phyloP scores from a whole-genome alignment of 2,888 invertebrate species.

The Drosophila mettleri region DNA sequence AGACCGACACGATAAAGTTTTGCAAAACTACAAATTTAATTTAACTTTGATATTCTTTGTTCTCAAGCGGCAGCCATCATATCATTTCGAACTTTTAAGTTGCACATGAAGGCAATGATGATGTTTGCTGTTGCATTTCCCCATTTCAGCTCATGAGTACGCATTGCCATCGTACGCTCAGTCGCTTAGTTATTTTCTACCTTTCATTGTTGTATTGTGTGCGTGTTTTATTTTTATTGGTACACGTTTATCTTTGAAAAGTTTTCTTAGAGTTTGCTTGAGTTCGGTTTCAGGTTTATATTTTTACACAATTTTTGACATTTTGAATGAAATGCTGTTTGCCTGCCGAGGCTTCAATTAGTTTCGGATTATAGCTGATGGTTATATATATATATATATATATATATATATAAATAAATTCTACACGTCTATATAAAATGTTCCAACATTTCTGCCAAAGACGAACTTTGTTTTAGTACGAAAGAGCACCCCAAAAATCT shows the following conservation, averaged over 20 bases:
- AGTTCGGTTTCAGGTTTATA: constrained; percentile 16
- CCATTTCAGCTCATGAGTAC: constrained; percentile 38
- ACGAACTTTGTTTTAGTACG: background rate
- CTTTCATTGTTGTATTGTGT: constrained; percentile 21
- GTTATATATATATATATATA: too few species aligned
- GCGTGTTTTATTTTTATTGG: constrained; percentile 4
- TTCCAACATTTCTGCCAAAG: background rate
- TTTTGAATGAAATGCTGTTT: constrained; percentile 1
- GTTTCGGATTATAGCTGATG: background rate
- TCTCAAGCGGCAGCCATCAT: constrained; percentile 59
- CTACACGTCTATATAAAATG: background rate
- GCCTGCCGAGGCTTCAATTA: constrained; percentile 17
- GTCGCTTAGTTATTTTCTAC: background rate
- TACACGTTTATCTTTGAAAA: constrained; percentile 57
- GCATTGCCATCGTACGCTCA: constrained; percentile 16
- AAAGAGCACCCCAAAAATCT: background rate
- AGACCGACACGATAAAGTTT: constrained; percentile 79
- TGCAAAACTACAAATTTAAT: constrained; percentile 84
- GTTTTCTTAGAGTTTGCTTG: constrained; percentile 50
- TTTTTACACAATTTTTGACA: constrained; percentile 4
- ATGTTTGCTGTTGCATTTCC: constrained; percentile 43
- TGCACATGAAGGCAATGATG: constrained; percentile 16
- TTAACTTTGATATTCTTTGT: constrained; percentile 84
- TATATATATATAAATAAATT: too few species aligned
- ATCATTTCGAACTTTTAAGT: constrained; percentile 53